A percentile compares a stretch with the other conserved stretches of the same genome.
phyloP scores from a whole-genome alignment of 2,888 invertebrate genomes.

The Abrostola tripartita region DNA sequence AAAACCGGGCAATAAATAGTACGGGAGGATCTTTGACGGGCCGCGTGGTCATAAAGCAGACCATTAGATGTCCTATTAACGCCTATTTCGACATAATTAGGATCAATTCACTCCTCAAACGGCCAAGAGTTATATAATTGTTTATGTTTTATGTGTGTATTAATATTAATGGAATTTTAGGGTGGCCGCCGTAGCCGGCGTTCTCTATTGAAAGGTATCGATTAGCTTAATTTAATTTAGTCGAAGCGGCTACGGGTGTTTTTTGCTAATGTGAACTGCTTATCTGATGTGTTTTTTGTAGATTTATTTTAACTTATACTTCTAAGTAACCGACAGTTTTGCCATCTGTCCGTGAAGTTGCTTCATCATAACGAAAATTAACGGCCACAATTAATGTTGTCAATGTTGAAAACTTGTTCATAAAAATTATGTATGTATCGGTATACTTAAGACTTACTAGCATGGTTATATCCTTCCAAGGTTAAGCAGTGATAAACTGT shows the following conservation, averaged over 20 bases:
- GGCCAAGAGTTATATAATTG: slow-evolving; percentile 78
- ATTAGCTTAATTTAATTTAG: slow-evolving; percentile 58
- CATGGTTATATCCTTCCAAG: no score
- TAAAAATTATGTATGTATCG: no score
- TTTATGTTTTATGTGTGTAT: slow-evolving; percentile 76
- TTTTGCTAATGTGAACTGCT: slow-evolving; percentile 42
- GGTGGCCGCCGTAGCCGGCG: slow-evolving; percentile 39
- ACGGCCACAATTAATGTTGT: no score
- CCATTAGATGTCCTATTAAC: slow-evolving; percentile 87
- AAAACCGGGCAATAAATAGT: slow-evolving; percentile 83
- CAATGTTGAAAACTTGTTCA: no score
- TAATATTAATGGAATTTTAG: slow-evolving; percentile 62
- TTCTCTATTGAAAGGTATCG: slow-evolving; percentile 47
- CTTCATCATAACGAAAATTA: neutral
- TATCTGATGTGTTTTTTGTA: slow-evolving; percentile 48
- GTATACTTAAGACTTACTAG: no score
- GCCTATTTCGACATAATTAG: slow-evolving; percentile 88
- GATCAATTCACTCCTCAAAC: slow-evolving; percentile 78
- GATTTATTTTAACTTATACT: slow-evolving; percentile 44
- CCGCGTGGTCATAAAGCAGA: slow-evolving; percentile 78
- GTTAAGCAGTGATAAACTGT: no score
- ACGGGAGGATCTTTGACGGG: slow-evolving; percentile 84
- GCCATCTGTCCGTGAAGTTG: slow-evolving; percentile 28
- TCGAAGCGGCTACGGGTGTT: slow-evolving; percentile 44
- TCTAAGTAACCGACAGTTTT: slow-evolving; percentile 4